Percentiles rank a stretch among this genome's conserved stretches.
phyloP scores from a whole-genome alignment of 1,140 invertebrate genomes.

The Acromyrmex echinatior region DNA sequence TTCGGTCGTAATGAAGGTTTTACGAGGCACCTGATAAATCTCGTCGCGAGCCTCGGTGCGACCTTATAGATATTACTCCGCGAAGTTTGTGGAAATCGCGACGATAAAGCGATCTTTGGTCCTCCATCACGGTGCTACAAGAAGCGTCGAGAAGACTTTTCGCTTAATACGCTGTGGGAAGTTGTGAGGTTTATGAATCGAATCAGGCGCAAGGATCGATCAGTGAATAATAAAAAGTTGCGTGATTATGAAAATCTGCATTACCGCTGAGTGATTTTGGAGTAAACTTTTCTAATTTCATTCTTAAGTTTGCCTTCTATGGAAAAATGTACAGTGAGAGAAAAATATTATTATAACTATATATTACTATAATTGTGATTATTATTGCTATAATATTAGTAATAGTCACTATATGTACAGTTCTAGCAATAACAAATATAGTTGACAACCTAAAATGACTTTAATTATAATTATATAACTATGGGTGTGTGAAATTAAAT shows the following conservation, averaged over 20 bases:
- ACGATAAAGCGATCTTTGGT: conserved; percentile 57
- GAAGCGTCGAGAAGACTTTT: conserved; percentile 33
- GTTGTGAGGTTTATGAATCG: conserved; percentile 37
- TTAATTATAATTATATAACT: no score
- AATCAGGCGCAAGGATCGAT: conserved; percentile 36
- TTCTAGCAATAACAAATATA: no score
- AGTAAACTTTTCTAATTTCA: not conserved
- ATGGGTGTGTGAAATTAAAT: no score
- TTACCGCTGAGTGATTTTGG: not conserved
- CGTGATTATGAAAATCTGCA: conserved; percentile 4
- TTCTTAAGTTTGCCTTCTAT: not conserved
- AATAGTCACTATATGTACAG: no score
- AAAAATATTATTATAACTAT: no score
- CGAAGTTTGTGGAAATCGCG: conserved; percentile 49
- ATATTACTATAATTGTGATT: no score
- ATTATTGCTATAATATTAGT: no score
- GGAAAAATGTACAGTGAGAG: not conserved
- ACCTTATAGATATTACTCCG: conserved; percentile 59
- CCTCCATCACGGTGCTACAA: conserved; percentile 14
- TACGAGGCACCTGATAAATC: conserved; percentile 52
- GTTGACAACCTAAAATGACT: no score
- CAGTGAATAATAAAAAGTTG: conserved; percentile 34
- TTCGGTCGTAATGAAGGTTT: conserved; percentile 60
- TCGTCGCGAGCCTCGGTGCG: conserved; percentile 29
- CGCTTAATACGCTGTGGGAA: conserved; percentile 35